Evolutionary conservation across 2,797 vertebrate species (phyloP), one percentile per base, ranked within the genome.

Genomic region (Neosilurus hyrtlii): DNA sequence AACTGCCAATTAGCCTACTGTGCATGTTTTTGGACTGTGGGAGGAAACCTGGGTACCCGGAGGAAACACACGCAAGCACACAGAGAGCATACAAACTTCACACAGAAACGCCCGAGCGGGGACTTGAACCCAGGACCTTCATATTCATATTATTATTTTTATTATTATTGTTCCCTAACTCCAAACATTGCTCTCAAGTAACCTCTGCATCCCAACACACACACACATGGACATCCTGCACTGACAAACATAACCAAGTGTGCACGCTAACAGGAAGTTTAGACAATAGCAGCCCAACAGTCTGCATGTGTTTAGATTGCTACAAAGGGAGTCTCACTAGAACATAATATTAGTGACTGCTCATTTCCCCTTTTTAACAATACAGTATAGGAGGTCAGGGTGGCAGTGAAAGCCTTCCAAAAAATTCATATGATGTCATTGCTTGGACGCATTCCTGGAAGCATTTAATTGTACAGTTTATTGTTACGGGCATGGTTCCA

Each of bases 301-400:
- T 16, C 35, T 65, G 80, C 80, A 51, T 82, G 76, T 43, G 24
- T 80, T 82, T 49, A 52, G 81, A 65, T 35, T 49, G 59, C 12
- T 35, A 73, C 71, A 78, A 83, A 52, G 20, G 37, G 73, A 82
- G 65, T 74, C 68, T 68, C 63, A 79, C 20, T 79, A 59, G 70
- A 85, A 63, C 61, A 67, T 72, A 72, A 83, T 83, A 79, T 84
- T 82, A 18, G 84, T 67, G 52, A 52, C 68, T 73, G 61, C 65
- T 82, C 79, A 85, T 84, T 85, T 88, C 87, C 87, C 79, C 30
- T 30, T 43, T 65, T 81, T 75, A 86, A 88, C 84, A 84, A 82
- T 79, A 80, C 80, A 26, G 20, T 68, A 24, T 30, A 22, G 63
- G 75, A 18, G n/a, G 66, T 71, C 83, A 81, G 61, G 51, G 16